Evolutionary conservation across 2,888 invertebrate species (phyloP).

Genomic region (Homarus gammarus): DNA sequence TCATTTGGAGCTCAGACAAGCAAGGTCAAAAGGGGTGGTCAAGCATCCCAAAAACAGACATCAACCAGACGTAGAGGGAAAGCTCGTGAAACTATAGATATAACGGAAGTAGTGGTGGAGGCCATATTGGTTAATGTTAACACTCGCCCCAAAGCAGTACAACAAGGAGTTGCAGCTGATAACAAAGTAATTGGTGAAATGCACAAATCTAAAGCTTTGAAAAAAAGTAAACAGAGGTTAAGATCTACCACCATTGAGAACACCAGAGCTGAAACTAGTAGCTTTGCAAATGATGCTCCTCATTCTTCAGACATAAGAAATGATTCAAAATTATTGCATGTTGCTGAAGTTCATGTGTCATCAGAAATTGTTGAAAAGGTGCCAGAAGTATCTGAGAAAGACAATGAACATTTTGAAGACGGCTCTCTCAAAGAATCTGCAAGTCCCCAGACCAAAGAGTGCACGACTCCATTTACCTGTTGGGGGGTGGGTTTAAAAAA

Average conservation of each 20-base stretch:
- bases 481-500: background rate
- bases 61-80: background rate
- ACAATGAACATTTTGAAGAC: background rate
- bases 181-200: background rate
- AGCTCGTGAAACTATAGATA: background rate
- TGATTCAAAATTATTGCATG: background rate
- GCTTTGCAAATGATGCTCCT: background rate
- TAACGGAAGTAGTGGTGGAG: constrained; percentile 17
- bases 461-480: background rate
- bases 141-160: background rate
- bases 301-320: background rate
- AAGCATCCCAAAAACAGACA: background rate
- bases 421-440: background rate
- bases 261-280: background rate
- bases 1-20: background rate
- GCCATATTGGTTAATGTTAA: background rate
- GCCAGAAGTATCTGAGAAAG: background rate
- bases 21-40: background rate
- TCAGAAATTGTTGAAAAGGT: background rate
- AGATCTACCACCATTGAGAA: background rate
- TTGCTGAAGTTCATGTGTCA: constrained; percentile 11
- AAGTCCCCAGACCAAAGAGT: background rate
- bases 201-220: background rate
- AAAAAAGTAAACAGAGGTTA: background rate
- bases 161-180: no score